Base-by-base conservation (phyloP, 2,888 invertebrate genomes). In the Synanthedon myopaeformis region DNA sequence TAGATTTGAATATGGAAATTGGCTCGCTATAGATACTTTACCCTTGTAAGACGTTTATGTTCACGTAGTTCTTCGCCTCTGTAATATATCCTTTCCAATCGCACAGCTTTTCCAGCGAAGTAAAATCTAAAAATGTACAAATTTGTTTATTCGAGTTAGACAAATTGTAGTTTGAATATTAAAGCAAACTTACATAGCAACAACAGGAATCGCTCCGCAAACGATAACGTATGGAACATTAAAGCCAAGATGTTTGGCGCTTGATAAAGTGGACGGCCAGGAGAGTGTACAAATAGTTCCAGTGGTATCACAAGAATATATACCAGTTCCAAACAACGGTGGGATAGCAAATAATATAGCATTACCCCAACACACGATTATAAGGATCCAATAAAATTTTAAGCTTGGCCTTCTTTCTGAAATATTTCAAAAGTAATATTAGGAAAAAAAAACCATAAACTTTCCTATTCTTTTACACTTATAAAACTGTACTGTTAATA, bases 291-390 rank as follows among this genome's bases (percentile, higher is more conserved):
- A 89, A 8, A 72, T 63, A 4, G 88, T 86, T 10, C 87, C 85
- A 3, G 85, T 88, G 3, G 83, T 65, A 59, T 89, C 89, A 64
- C 89, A 89, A 14, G 84, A 80, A 59, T 85, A 89, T 51, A 76
- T 61, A 45, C 89, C 89, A 58, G 85, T 88, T 1, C 86, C 85
- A 57, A 85, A 85, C 10, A 89, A 64, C 0, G 89, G 89, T 1
- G 89, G 88, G 4, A 76, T 76, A 1, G 89, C 76, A 57, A 88
- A 87, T 51, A 82, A 61, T 45, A 76, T 63, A 5, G 89, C 74
- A 51, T 70, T 74, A 13, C 76, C 59, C 86, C 88, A 89, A 63
- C 86, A 83, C 2, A 79, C 61, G n/a, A 76, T 76, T 1, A 87
- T 74, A 42, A 85, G 64, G 23, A 70, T 72, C 73, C 85, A 82